phyloP scores from a whole-genome alignment of 1,140 invertebrate species.

The Trialeurodes vaporariorum region DNA sequence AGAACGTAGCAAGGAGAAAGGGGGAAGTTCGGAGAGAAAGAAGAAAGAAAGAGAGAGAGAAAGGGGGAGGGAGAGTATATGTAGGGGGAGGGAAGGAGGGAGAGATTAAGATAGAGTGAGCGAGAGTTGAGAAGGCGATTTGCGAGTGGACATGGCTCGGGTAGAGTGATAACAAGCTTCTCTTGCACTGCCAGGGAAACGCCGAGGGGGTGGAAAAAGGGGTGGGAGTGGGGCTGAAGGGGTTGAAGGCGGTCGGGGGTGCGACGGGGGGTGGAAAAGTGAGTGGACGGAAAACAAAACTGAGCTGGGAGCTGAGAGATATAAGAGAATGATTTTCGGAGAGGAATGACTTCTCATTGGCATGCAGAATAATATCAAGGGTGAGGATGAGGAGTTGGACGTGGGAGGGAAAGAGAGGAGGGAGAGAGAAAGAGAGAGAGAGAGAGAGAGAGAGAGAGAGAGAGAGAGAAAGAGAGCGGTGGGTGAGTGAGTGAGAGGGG shows the following conservation, averaged over 20 bases:
- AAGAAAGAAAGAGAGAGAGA: not conserved
- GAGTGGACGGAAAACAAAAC: not conserved
- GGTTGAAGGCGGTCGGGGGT: too few relatives aligned
- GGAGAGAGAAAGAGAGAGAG: not conserved
- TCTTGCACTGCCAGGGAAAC: too few relatives aligned
- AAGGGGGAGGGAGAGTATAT: not conserved
- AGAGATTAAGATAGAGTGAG: not conserved
- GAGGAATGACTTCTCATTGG: not conserved
- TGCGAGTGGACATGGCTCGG: not conserved
- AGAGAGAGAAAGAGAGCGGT: too few relatives aligned
- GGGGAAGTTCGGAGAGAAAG: not conserved
- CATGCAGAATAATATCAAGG: not conserved
- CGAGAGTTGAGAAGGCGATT: not conserved
- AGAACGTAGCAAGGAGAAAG: too few relatives aligned
- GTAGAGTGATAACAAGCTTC: not conserved
- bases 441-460: not conserved
- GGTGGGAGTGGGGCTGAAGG: too few relatives aligned
- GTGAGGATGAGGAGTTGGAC: not conserved
- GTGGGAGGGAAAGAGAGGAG: not conserved
- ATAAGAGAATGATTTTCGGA: not conserved
- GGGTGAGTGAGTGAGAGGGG: too few relatives aligned
- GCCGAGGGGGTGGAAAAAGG: not conserved
- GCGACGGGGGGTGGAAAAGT: not conserved
- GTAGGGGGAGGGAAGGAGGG: not conserved
- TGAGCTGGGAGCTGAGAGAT: not conserved